phyloP scores from a whole-genome alignment of 1,140 invertebrate species.

The Armadillidium nasatum region DNA sequence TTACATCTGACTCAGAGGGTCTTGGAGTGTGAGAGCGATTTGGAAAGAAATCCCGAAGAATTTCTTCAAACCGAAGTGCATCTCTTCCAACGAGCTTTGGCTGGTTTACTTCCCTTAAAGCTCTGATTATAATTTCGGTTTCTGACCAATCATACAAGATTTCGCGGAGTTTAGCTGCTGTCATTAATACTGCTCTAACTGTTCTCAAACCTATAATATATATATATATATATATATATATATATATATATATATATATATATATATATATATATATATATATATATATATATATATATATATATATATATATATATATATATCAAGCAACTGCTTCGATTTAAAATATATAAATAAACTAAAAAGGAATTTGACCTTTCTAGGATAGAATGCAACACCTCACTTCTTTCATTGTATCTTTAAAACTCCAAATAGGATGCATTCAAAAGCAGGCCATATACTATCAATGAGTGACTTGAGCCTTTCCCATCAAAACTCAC shows the following conservation, averaged over 20 bases:
- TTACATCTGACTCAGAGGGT: constrained; percentile 22
- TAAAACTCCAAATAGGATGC: too few relatives aligned
- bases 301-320: too few relatives aligned
- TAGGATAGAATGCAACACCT: too few relatives aligned
- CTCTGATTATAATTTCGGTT: constrained; percentile 59
- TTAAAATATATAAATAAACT: too few relatives aligned
- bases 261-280: too few relatives aligned
- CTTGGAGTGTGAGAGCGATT: constrained; percentile 38
- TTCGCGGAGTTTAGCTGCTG: constrained; percentile 79
- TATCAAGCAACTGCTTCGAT: too few relatives aligned
- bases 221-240: not conserved
- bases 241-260: constrained; percentile 26
- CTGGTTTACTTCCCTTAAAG: constrained; percentile 80
- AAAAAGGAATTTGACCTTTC: too few relatives aligned
- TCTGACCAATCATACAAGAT: constrained; percentile 72
- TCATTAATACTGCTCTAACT: constrained; percentile 76
- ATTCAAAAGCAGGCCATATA: too few relatives aligned
- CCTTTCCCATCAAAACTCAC: too few relatives aligned
- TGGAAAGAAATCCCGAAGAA: constrained; percentile 79
- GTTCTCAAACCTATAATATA: constrained; percentile 46
- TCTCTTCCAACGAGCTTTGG: constrained; percentile 76
- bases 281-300: constrained; percentile 38
- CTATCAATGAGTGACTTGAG: too few relatives aligned
- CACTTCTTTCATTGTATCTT: too few relatives aligned
- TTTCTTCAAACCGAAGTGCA: constrained; percentile 81